phyloP scores from a whole-genome alignment of 2,888 invertebrate species.

The Steinernema carpocapsae region DNA sequence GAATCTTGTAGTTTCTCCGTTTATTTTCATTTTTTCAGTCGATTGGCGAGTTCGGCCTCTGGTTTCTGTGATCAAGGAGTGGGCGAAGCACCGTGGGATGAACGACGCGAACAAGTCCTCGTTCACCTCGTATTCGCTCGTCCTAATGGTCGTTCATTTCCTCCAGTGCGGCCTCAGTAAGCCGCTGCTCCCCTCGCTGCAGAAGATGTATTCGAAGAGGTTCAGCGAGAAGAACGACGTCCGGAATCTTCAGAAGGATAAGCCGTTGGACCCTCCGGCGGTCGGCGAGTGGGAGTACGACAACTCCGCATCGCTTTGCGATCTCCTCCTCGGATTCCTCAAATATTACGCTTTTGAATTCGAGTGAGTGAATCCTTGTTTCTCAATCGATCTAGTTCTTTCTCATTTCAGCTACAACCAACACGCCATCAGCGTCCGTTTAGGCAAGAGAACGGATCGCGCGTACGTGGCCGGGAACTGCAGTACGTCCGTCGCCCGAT shows the following conservation, averaged over 20 bases:
- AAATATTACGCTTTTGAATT: slow-evolving; percentile 83
- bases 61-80: slow-evolving; percentile 87
- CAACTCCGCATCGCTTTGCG: slow-evolving; percentile 75
- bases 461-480: slow-evolving; percentile 78
- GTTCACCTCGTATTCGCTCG: slow-evolving; percentile 93
- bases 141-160: slow-evolving; percentile 94
- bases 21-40: slow-evolving; percentile 72
- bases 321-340: slow-evolving; percentile 81
- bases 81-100: slow-evolving; percentile 91
- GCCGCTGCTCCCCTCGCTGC: slow-evolving; percentile 82
- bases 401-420: slow-evolving; percentile 72
- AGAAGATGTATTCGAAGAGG: slow-evolving; percentile 77
- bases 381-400: too few relatives aligned
- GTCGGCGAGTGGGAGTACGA: slow-evolving; percentile 44
- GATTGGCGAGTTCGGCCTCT: slow-evolving; percentile 94
- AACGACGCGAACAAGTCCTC: slow-evolving; percentile 94
- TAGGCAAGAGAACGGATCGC: slow-evolving; percentile 79
- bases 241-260: slow-evolving; percentile 46
- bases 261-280: slow-evolving; percentile 39
- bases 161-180: slow-evolving; percentile 85
- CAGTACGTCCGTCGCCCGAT: slow-evolving; percentile 70
- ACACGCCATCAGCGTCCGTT: slow-evolving; percentile 84
- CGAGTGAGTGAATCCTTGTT: slow-evolving; percentile 69
- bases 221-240: slow-evolving; percentile 73
- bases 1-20: background rate